Conservation (phyloP, 2,113 vertebrate genomes). For the Xyrauchen texanus region DNA sequence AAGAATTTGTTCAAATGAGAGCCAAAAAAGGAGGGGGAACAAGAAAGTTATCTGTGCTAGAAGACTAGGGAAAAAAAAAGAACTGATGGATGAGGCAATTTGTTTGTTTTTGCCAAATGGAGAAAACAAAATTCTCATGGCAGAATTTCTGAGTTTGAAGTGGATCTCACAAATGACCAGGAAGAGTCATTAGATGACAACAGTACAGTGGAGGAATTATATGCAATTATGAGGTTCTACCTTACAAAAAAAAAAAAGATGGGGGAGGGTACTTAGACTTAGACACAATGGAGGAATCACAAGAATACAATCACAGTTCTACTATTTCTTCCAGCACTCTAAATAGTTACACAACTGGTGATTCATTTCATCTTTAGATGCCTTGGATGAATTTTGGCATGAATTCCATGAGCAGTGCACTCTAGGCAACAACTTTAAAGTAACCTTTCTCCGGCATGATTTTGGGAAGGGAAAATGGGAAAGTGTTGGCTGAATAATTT, state of each 20-base stretch:
- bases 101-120: background rate
- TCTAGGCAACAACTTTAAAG: conserved; percentile 37
- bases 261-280: too few relatives aligned
- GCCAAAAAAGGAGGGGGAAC: background rate
- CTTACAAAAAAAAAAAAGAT: too few relatives aligned
- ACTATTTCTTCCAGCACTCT: background rate
- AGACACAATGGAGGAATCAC: too few relatives aligned
- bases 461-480: conserved; percentile 21
- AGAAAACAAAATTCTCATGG: too few relatives aligned
- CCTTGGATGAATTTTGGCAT: conserved; percentile 22
- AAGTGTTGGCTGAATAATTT: background rate
- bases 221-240: too few relatives aligned
- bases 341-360: too few relatives aligned
- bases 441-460: conserved; percentile 38
- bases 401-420: conserved; percentile 36
- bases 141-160: background rate
- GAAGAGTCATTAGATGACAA: background rate
- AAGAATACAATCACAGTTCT: too few relatives aligned
- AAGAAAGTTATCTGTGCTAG: too few relatives aligned
- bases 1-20: conserved; percentile 11
- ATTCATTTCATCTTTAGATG: background rate
- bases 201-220: too few relatives aligned
- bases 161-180: background rate
- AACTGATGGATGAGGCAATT: background rate
- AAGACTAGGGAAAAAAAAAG: too few relatives aligned